Evolutionary conservation across 2,888 invertebrate genomes (phyloP).

Genomic region (Drosophila meridiana): DNA sequence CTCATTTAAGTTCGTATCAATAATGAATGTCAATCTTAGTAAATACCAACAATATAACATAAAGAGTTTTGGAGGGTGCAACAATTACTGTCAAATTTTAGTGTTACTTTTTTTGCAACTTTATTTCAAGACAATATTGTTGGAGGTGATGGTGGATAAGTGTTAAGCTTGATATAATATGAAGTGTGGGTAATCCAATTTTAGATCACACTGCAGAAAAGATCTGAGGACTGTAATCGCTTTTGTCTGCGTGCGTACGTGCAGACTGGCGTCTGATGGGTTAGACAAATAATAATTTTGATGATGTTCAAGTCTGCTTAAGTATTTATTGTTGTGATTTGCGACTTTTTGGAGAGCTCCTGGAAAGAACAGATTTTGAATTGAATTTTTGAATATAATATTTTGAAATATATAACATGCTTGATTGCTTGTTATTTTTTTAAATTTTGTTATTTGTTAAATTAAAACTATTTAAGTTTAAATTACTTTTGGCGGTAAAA

Average conservation of each 20-base stretch:
- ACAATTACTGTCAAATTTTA: background rate
- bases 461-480: no score
- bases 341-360: background rate
- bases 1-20: no score
- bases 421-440: no score
- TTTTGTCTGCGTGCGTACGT: background rate
- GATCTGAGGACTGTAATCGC: background rate
- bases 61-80: no score
- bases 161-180: background rate
- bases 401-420: no score
- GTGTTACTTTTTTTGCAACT: background rate
- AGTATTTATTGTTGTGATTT: background rate
- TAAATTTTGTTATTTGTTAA: no score
- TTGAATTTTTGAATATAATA: no score
- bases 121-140: background rate
- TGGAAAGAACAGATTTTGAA: no score
- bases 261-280: background rate
- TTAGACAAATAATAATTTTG: background rate
- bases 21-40: no score
- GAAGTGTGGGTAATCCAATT: background rate
- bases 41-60: no score
- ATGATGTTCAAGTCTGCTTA: background rate
- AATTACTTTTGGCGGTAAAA: no score
- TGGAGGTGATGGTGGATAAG: background rate
- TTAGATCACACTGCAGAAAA: background rate